Conservation (phyloP, 2,888 invertebrate genomes). For the Hoplodrina blanda region DNA sequence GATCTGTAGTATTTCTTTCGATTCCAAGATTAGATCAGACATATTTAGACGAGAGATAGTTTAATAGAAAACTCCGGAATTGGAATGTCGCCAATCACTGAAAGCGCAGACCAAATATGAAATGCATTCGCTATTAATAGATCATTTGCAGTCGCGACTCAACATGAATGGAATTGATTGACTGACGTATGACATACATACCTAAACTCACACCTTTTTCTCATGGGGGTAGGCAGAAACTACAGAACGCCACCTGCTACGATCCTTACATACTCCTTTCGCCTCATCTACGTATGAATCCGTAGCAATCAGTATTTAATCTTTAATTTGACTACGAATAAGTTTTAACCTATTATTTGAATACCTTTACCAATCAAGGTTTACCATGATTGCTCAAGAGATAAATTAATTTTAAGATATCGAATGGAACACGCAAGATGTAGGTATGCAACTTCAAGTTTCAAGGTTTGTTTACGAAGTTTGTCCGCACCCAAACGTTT, state of each 20-base stretch:
- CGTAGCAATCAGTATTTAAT: constrained; percentile 2
- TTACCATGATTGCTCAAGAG: constrained; percentile 23
- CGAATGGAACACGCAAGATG: constrained; percentile 27
- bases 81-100: constrained; percentile 32
- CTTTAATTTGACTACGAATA: neutral
- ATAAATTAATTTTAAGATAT: constrained; percentile 29
- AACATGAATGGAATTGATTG: constrained; percentile 18
- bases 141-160: constrained; percentile 46
- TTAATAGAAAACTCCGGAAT: constrained; percentile 30
- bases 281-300: constrained; percentile 7
- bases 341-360: constrained; percentile 14
- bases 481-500: constrained; percentile 11
- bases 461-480: constrained; percentile 22
- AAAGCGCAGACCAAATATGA: constrained; percentile 39
- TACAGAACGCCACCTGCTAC: too few species aligned
- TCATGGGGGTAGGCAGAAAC: too few species aligned
- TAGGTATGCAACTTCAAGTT: constrained; percentile 19
- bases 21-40: constrained; percentile 35
- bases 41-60: constrained; percentile 17
- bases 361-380: constrained; percentile 23
- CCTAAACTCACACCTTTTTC: too few species aligned
- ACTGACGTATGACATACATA: too few species aligned
- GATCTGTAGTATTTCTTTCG: constrained; percentile 9
- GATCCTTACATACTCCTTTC: too few species aligned
- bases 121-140: constrained; percentile 48